A percentile compares a stretch with the other conserved stretches of the same genome.
Evolutionary conservation across 2,113 vertebrate species (phyloP).

Genomic region (Rallus limicola): DNA sequence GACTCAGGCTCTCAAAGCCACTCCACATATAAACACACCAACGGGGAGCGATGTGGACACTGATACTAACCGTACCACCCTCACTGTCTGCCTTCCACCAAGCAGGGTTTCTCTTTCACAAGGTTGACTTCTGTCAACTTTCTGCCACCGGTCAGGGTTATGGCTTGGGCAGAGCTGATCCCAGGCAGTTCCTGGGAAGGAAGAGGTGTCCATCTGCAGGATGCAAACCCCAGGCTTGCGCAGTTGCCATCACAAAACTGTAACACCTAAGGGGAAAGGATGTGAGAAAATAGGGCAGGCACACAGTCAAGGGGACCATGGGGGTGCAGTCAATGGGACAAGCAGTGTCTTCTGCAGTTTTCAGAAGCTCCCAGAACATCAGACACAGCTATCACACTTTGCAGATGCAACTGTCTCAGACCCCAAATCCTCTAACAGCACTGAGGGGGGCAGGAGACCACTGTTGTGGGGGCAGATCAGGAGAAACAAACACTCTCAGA

Average conservation of each 20-base stretch:
- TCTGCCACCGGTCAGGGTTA: neutral
- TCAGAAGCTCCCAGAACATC: neutral
- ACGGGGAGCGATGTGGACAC: neutral
- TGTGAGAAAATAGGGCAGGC: neutral
- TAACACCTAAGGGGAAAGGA: neutral
- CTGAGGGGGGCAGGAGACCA: fast-evolving
- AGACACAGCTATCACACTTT: neutral
- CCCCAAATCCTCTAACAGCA: neutral
- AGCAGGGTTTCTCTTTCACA: neutral
- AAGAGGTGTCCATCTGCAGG: neutral
- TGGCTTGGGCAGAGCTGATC: neutral
- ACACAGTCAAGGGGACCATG: neutral
- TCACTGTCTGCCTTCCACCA: neutral
- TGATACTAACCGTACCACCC: neutral
- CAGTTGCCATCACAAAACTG: neutral
- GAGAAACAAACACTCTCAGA: neutral
- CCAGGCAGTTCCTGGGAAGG: neutral
- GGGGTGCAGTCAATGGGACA: neutral
- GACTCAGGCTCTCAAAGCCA: neutral
- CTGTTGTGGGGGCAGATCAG: no score
- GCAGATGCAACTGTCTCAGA: neutral
- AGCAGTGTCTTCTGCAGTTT: neutral
- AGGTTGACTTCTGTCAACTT: neutral
- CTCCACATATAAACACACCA: neutral
- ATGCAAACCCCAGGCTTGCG: neutral